Base-by-base conservation (phyloP, 2,113 vertebrate genomes). In the Bostrychus sinensis region DNA sequence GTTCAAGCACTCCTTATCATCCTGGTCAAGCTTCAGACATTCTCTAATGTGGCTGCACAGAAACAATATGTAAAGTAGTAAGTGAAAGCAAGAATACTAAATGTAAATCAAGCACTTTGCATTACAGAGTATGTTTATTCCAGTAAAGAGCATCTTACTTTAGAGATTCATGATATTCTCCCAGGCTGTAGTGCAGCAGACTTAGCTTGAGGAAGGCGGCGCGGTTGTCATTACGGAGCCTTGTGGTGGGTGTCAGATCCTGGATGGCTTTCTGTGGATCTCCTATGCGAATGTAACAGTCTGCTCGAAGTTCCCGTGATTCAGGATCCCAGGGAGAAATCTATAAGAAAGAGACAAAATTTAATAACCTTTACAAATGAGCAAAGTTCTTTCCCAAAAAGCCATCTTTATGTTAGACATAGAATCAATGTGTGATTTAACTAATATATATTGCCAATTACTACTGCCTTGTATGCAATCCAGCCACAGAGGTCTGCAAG, bases 11-110 rank as follows among this genome's bases (percentile, higher is more conserved):
- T 93, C 91, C 20, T 92, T 93, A 70, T 94, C 93, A 0, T 94
- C 94, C 84, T 94, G 94, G 78, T 94, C 94, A 9, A 94, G 86
- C 80, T 91, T 93, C 75, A 94, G 82, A 79, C 94, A 94, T 64
- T 94, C 94, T 6, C 94, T 82, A 11, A 94, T 78, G 62, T 94
- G 91, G 62, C 94, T 94, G 81, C 5, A 28, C 4, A 3, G 14
- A 58, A 39, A 50, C 36, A 42, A 51, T n/a, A 19, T 32, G 28
- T 28, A 54, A 30, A 30, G 51, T 19, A 28, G 46, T 16, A 13
- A 16, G 23, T 28, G 23, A 43, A 17, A 7, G 4, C 14, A 4
- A 26, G 43, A 17, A 10, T 26, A 25, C 7, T 2, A 23, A 11
- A 61, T 56, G 26, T 26, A 39, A 66, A 53, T 30, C 6, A 20